These are phyloP conservation scores for Lamellibrachia luymesi DNA, from an alignment of 1,140 invertebrate species.

Conservation along the genomic window DNA sequence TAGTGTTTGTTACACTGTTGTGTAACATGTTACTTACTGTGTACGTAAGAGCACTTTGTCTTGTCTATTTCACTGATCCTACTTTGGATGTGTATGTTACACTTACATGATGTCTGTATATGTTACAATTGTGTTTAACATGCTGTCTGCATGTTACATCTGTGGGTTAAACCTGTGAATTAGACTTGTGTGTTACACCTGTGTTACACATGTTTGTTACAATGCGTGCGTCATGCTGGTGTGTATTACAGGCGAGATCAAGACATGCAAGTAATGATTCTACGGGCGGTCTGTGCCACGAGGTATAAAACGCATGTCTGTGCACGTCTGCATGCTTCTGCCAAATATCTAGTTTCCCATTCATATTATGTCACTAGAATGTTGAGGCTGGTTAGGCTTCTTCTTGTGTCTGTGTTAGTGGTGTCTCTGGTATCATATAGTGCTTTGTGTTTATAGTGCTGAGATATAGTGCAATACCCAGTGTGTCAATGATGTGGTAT, in stretches of 20 bases:
- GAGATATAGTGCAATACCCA: no score
- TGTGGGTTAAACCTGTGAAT: neutral
- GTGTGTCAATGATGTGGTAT: no score
- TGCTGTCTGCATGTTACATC: neutral
- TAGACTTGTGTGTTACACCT: neutral
- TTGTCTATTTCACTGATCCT: neutral
- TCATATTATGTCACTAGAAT: no score
- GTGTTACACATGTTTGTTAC: neutral
- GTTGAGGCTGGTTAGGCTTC: no score
- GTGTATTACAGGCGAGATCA: conserved; percentile 12
- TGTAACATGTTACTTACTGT: neutral
- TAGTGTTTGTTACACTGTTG: neutral
- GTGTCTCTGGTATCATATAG: no score
- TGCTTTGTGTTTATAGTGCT: no score
- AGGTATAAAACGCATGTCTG: neutral
- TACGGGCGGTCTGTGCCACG: conserved; percentile 13
- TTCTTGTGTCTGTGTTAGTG: no score
- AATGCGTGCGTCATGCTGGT: neutral
- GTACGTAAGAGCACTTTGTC: neutral
- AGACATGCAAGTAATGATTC: conserved; percentile 27
- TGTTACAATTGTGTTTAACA: neutral
- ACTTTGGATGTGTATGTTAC: neutral
- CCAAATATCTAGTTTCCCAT: neutral
- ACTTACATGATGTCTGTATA: neutral
- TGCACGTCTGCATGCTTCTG: neutral